A percentile compares a stretch with the other conserved stretches of the same genome.
phyloP scores from a whole-genome alignment of 2,113 vertebrate genomes.

The Phyllostomus hastatus region DNA sequence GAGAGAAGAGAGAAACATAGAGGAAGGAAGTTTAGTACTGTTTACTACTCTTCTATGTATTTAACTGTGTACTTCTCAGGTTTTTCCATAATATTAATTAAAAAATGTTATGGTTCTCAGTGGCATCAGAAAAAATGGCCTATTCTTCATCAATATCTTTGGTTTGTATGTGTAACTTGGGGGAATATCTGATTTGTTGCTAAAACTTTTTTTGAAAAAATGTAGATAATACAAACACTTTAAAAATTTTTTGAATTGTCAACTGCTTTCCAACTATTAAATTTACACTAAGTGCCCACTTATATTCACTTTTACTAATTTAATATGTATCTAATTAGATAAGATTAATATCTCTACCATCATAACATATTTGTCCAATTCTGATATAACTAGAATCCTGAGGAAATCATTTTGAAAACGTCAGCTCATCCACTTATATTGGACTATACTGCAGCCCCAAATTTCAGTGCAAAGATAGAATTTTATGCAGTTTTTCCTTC shows the following conservation, averaged over 20 bases:
- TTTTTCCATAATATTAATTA: not conserved
- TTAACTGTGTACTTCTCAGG: not conserved
- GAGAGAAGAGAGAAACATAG: not conserved
- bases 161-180: not conserved
- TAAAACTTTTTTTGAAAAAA: not conserved
- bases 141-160: not conserved
- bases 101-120: not conserved
- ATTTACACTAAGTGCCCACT: not conserved
- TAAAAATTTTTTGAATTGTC: not conserved
- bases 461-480: conserved; percentile 1
- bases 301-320: not conserved
- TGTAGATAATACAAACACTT: not conserved
- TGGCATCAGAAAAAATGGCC: not conserved
- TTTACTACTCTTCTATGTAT: not conserved
- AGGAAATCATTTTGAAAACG: not conserved
- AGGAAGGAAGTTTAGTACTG: not conserved
- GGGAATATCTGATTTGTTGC: not conserved
- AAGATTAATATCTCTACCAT: not conserved
- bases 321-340: not conserved
- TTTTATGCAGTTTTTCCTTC: conserved; percentile 2
- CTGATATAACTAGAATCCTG: not conserved
- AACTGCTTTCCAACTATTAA: not conserved
- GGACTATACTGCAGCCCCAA: not conserved
- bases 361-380: not conserved
- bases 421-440: not conserved